These are phyloP conservation scores for Leptodactylus fallax DNA, from an alignment of 2,797 vertebrate genomes.

Conservation along the genomic window DNA sequence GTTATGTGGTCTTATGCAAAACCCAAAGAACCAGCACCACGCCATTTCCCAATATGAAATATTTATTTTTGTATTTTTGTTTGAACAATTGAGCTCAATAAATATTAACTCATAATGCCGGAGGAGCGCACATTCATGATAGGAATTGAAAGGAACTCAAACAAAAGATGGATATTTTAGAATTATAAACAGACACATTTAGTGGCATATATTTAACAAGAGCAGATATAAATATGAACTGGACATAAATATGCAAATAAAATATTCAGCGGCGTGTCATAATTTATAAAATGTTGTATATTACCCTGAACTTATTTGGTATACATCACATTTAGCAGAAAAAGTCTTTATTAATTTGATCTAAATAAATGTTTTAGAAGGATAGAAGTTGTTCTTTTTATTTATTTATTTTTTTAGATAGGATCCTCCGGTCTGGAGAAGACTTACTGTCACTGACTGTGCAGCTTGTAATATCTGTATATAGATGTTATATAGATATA, in stretches of 20 bases:
- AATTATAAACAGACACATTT: neutral
- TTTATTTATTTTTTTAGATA: too few species aligned
- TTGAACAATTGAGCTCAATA: neutral
- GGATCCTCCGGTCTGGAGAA: too few species aligned
- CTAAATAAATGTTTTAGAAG: too few species aligned
- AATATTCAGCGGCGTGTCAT: neutral
- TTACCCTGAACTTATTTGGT: neutral
- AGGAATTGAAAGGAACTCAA: neutral
- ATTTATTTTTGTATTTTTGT: neutral
- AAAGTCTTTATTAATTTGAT: too few species aligned
- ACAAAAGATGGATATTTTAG: neutral
- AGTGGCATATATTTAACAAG: neutral
- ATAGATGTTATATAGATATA: too few species aligned
- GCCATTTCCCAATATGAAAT: constrained; percentile 4
- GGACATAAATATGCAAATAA: neutral
- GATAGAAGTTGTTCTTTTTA: too few species aligned
- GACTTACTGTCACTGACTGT: too few species aligned
- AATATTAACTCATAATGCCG: constrained; percentile 1
- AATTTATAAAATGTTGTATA: neutral
- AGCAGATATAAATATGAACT: neutral
- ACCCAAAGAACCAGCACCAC: neutral
- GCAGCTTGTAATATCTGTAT: too few species aligned
- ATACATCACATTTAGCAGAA: too few species aligned
- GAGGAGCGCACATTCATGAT: neutral
- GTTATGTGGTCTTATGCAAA: neutral